Conservation (phyloP, 2,888 invertebrate genomes). For the Amphipyra tragopoginis region DNA sequence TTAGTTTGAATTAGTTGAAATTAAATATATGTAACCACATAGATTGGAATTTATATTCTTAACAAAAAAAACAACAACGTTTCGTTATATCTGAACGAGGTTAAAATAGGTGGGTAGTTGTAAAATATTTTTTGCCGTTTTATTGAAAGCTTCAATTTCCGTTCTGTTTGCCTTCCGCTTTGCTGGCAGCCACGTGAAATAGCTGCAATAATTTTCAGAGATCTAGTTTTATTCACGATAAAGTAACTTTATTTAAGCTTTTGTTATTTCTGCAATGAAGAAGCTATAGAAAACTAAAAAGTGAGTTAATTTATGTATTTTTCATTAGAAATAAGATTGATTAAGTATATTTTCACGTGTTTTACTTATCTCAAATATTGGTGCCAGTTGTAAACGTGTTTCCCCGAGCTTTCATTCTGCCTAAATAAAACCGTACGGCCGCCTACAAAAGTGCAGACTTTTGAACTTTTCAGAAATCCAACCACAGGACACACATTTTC, state of each 20-base stretch:
- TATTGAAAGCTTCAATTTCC: slow-evolving; percentile 31
- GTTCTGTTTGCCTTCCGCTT: slow-evolving; percentile 46
- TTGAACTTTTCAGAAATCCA: too few relatives aligned
- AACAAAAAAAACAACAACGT: slow-evolving; percentile 8
- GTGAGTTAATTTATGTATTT: slow-evolving; percentile 24
- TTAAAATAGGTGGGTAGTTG: slow-evolving; percentile 53
- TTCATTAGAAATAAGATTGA: too few relatives aligned
- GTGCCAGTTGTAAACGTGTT: too few relatives aligned
- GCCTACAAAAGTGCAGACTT: too few relatives aligned
- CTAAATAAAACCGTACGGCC: too few relatives aligned
- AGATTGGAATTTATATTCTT: background rate
- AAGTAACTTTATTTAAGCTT: background rate
- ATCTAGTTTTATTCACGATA: background rate
- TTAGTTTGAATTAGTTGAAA: too few relatives aligned
- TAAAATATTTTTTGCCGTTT: slow-evolving; percentile 7
- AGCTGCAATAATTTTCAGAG: background rate
- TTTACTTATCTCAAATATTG: too few relatives aligned
- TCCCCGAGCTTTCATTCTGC: too few relatives aligned
- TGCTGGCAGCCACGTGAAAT: slow-evolving; percentile 56
- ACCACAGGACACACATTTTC: too few relatives aligned
- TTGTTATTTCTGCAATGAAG: slow-evolving; percentile 25
- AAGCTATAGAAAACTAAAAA: slow-evolving; percentile 5
- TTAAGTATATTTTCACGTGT: too few relatives aligned
- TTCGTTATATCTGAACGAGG: slow-evolving; percentile 13
- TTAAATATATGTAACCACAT: too few relatives aligned